Conservation (phyloP, 1,140 invertebrate genomes). For the Pararge aegeria region DNA sequence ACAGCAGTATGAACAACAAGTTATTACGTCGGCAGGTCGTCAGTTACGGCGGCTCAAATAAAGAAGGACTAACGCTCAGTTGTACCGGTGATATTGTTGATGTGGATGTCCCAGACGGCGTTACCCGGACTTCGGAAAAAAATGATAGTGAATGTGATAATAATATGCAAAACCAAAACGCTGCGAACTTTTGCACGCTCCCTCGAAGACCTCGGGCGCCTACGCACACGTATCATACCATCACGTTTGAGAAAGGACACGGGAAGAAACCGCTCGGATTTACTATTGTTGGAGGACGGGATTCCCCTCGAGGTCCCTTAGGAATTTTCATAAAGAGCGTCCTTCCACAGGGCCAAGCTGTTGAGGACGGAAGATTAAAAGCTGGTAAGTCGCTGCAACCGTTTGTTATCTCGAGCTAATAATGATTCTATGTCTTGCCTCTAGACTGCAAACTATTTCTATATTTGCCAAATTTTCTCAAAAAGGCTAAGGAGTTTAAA, state of each 20-base stretch:
- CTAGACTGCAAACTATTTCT: too few species aligned
- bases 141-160: constrained; percentile 54
- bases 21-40: constrained; percentile 78
- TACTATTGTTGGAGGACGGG: constrained; percentile 94
- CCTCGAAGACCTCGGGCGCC: constrained; percentile 84
- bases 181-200: constrained; percentile 85
- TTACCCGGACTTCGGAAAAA: constrained; percentile 45
- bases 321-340: constrained; percentile 96
- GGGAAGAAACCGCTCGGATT: constrained; percentile 93
- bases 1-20: constrained; percentile 82
- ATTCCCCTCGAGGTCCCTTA: constrained; percentile 93
- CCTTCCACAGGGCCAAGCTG: constrained; percentile 91
- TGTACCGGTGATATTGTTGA: constrained; percentile 69
- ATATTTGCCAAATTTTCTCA: too few species aligned
- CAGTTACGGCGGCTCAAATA: constrained; percentile 75
- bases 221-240: constrained; percentile 85
- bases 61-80: constrained; percentile 67
- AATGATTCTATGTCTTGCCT: too few species aligned
- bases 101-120: constrained; percentile 67
- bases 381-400: constrained; percentile 74
- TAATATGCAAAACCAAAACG: constrained; percentile 70
- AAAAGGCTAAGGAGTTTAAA: too few species aligned
- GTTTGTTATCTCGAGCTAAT: too few species aligned
- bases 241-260: constrained; percentile 90
- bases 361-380: constrained; percentile 90